These are phyloP conservation scores for Pollimyrus isidori DNA, from an alignment of 2,113 vertebrate genomes.

Conservation along the genomic window DNA sequence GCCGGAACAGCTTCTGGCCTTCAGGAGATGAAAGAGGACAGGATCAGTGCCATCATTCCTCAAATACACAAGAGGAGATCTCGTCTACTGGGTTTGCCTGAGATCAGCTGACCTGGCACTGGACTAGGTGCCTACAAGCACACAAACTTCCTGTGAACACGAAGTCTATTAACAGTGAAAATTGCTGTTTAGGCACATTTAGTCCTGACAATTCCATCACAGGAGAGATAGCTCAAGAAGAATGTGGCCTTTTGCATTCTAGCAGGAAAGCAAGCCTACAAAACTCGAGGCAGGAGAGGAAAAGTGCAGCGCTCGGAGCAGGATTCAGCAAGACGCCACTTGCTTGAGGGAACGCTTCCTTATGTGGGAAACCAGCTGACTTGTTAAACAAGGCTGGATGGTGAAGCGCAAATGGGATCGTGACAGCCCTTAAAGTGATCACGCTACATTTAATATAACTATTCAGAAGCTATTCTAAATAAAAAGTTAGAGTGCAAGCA, in stretches of 20 bases:
- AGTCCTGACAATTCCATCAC: not conserved
- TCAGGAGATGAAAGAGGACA: slow-evolving; percentile 50
- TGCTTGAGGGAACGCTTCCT: not conserved
- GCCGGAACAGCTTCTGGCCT: slow-evolving; percentile 72
- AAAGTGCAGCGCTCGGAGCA: not conserved
- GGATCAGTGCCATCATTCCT: slow-evolving; percentile 6
- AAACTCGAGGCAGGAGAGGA: not conserved
- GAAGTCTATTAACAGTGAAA: not conserved
- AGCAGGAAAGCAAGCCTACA: not conserved
- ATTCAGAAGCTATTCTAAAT: not conserved
- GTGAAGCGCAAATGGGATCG: not conserved
- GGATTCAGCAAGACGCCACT: not conserved
- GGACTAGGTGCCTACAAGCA: not conserved
- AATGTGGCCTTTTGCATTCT: not conserved
- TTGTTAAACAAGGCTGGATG: not conserved
- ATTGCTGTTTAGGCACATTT: not conserved
- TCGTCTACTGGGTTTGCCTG: not conserved
- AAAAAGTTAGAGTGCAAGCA: not conserved
- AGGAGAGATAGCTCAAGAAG: not conserved
- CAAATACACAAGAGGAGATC: not conserved
- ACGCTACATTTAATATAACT: not conserved
- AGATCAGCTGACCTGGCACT: not conserved
- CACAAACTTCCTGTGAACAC: not conserved
- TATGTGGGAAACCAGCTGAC: not conserved
- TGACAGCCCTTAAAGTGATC: not conserved